Evolutionary conservation across 2,113 vertebrate species (phyloP), one percentile per base, ranked within the genome.

Genomic region (Lepisosteus osseus): DNA sequence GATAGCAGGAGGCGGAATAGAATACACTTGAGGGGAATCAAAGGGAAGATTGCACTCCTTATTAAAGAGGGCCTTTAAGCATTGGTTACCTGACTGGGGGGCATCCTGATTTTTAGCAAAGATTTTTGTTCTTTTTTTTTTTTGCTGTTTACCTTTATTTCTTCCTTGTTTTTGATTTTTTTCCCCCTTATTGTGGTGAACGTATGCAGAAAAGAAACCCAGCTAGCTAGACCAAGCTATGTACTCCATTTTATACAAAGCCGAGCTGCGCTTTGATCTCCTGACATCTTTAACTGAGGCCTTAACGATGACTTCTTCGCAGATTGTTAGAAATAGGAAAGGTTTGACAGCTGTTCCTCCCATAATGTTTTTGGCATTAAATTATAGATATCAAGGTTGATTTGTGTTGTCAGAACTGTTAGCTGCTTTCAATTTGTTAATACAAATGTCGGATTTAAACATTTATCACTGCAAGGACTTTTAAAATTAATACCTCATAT

Each of bases 201-300:
- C 9, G 47, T 9, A 9, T 9, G 9, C 47, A 51, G 47, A 51
- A 51, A 51, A 51, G 47, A 51, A 51, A 51, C 5, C 47, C 47
- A 51, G 5, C 47, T 51, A 6, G 47, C 47, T 51, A 6, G 47
- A 51, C 47, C 47, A 1, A 29, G 29, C 29, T 1, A 29, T 29
- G 29, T 29, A 29, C 29, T 29, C 29, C 29, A 29, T 29, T 55
- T 74, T 80, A 72, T 79, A 77, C 74, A 61, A 71, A 47, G 75
- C 68, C 76, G 69, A 71, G 78, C 67, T 84, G 73, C 79, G 72
- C 73, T 75, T 79, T 83, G 85, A 79, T 75, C 79, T 83, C 73
- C 70, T 75, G 80, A 57, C 80, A 83, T 87, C 86, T 91, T 82
- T 87, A 91, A 89, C 90, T 81, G 91, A 92, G 90, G 91, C 91